Percentiles rank a stretch among this genome's conserved stretches.
phyloP scores from a whole-genome alignment of 1,140 invertebrate species.

The Chrysopa pallens region DNA sequence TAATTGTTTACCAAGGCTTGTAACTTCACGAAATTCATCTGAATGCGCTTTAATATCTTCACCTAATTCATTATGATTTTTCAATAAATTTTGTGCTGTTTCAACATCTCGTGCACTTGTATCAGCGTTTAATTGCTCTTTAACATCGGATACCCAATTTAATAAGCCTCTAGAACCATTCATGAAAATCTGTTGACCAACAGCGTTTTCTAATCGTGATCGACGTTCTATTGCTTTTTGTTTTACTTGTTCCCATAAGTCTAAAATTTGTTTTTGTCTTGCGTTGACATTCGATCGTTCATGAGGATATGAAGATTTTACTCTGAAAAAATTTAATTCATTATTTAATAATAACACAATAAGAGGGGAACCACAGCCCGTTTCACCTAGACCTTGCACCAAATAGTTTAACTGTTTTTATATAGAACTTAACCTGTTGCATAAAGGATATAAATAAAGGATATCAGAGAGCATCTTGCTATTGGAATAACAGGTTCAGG shows the following conservation, averaged over 20 bases:
- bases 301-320: conserved; percentile 80
- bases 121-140: conserved; percentile 65
- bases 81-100: conserved; percentile 76
- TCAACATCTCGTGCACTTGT: conserved; percentile 71
- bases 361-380: no score
- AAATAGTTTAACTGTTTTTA: no score
- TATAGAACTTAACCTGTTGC: no score
- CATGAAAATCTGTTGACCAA: conserved; percentile 88
- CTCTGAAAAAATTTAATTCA: conserved; percentile 26
- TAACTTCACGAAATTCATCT: conserved; percentile 69
- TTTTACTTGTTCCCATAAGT: conserved; percentile 75
- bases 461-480: not conserved
- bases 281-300: conserved; percentile 71
- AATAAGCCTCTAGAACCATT: conserved; percentile 65
- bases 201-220: conserved; percentile 71
- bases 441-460: not conserved
- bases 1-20: conserved; percentile 55
- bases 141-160: conserved; percentile 59
- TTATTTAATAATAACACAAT: no score
- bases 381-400: no score
- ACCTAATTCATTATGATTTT: conserved; percentile 78
- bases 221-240: conserved; percentile 65
- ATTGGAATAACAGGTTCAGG: conserved; percentile 14
- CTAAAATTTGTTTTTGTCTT: conserved; percentile 68
- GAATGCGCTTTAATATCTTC: conserved; percentile 84